These are phyloP conservation scores for Echiichthys vipera DNA, from an alignment of 2,797 vertebrate species.

Conservation along the genomic window DNA sequence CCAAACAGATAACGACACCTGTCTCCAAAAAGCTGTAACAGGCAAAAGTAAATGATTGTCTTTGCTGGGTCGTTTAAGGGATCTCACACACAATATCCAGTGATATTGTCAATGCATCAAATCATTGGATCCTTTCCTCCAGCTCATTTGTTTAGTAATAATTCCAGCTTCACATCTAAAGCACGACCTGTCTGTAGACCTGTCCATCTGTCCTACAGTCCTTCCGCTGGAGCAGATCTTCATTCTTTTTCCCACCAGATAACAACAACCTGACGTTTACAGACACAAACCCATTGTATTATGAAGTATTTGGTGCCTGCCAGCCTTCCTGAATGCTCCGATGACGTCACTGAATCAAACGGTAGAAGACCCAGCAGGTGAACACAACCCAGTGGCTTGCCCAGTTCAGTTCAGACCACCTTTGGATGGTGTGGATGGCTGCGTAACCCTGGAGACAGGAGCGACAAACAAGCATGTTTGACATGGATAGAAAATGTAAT, in stretches of 20 bases:
- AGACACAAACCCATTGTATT: not conserved
- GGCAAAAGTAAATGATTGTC: not conserved
- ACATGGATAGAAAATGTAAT: not conserved
- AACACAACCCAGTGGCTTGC: slow-evolving; percentile 92
- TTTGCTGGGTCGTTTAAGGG: not conserved
- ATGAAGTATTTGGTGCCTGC: not conserved
- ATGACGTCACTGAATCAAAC: slow-evolving; percentile 86
- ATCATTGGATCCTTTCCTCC: not conserved
- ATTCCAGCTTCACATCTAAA: too few relatives aligned
- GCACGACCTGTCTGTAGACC: too few relatives aligned
- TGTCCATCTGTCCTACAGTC: not conserved
- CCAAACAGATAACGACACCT: too few relatives aligned
- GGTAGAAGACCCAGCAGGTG: slow-evolving; percentile 90
- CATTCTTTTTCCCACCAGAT: not conserved
- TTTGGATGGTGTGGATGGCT: slow-evolving; percentile 91
- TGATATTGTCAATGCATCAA: not conserved
- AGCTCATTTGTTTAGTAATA: too few relatives aligned
- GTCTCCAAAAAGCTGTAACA: not conserved
- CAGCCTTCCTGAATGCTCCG: not conserved
- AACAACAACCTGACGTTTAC: not conserved
- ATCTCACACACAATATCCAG: not conserved
- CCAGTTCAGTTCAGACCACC: slow-evolving; percentile 94
- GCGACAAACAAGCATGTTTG: not conserved
- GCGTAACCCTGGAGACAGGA: slow-evolving; percentile 86
- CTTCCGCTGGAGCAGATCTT: not conserved